A percentile compares a stretch with the other conserved stretches of the same genome.
phyloP scores from a whole-genome alignment of 37 sponge, comb jelly and placozoan species.

The Beroe forskalii region DNA sequence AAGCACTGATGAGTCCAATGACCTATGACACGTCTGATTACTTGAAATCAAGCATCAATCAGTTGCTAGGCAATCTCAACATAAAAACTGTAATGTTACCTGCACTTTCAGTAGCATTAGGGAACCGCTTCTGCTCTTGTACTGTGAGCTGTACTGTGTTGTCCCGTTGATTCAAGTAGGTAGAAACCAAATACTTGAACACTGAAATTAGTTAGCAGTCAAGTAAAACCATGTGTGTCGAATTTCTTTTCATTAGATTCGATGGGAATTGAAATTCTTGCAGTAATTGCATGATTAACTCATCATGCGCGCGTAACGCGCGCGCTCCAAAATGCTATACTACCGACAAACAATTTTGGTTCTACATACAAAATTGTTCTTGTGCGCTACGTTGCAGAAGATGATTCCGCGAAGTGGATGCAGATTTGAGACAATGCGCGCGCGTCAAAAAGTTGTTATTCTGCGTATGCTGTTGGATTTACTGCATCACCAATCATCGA shows the following conservation, averaged over 20 bases:
- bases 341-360: slow-evolving; percentile 11
- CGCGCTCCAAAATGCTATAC: slow-evolving; percentile 14
- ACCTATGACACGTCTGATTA: too few relatives aligned
- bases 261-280: too few relatives aligned
- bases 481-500: too few relatives aligned
- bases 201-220: neutral
- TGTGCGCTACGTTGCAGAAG: neutral
- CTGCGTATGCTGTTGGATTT: too few relatives aligned
- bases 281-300: too few relatives aligned
- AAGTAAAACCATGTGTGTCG: too few relatives aligned
- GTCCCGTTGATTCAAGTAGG: slow-evolving; percentile 2
- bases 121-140: neutral
- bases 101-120: neutral
- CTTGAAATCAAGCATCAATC: too few relatives aligned
- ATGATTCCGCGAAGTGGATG: too few relatives aligned
- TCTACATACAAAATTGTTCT: neutral
- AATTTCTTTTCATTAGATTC: too few relatives aligned
- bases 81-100: too few relatives aligned
- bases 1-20: slow-evolving; percentile 31
- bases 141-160: neutral
- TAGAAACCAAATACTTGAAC: slow-evolving; percentile 32
- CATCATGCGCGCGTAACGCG: neutral
- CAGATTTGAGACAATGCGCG: too few relatives aligned
- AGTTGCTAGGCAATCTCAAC: slow-evolving; percentile 2
- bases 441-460: too few relatives aligned